Evolutionary conservation across 2,113 vertebrate species (phyloP).

Genomic region (Leptocoma aspasia): DNA sequence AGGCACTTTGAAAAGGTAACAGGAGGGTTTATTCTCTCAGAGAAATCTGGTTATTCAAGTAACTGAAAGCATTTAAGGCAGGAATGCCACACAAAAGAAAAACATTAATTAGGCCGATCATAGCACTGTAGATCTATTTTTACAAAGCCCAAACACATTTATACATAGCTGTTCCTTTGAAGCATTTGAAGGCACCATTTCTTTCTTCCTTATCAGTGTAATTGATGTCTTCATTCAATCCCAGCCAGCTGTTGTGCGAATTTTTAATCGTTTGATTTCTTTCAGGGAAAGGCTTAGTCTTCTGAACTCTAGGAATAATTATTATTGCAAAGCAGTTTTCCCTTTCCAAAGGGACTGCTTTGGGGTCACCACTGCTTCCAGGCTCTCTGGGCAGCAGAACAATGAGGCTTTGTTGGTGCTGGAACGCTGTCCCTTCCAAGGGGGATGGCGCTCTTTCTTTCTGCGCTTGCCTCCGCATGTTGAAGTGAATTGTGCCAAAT

Average conservation of each 20-base stretch:
- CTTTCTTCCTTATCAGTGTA: slow-evolving; percentile 52
- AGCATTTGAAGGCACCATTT: not conserved
- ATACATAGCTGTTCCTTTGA: not conserved
- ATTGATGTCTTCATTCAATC: slow-evolving; percentile 57
- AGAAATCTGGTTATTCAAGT: not conserved
- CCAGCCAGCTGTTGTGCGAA: slow-evolving; percentile 45
- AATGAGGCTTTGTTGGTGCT: slow-evolving; percentile 53
- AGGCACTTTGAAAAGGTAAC: slow-evolving; percentile 12
- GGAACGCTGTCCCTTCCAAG: not conserved
- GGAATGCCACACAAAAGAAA: not conserved
- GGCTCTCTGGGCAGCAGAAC: slow-evolving; percentile 28
- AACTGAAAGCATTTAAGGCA: slow-evolving; percentile 32
- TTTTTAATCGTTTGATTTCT: slow-evolving; percentile 50
- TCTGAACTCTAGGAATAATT: slow-evolving; percentile 68
- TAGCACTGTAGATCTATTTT: slow-evolving; percentile 17
- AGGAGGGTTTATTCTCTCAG: not conserved
- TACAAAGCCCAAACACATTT: slow-evolving; percentile 29
- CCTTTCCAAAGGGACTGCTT: slow-evolving; percentile 44
- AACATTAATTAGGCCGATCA: slow-evolving; percentile 27
- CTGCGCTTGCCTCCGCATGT: accelerated
- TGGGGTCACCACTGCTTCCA: slow-evolving; percentile 48
- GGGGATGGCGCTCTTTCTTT: not conserved
- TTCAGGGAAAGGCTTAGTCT: slow-evolving; percentile 35
- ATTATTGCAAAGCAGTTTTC: slow-evolving; percentile 60
- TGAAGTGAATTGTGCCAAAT: not conserved